Percentiles rank a stretch among this genome's conserved stretches.
These are phyloP conservation scores for Platysternon megacephalum DNA, from an alignment of 2,113 vertebrate species.

Conservation along the genomic window DNA sequence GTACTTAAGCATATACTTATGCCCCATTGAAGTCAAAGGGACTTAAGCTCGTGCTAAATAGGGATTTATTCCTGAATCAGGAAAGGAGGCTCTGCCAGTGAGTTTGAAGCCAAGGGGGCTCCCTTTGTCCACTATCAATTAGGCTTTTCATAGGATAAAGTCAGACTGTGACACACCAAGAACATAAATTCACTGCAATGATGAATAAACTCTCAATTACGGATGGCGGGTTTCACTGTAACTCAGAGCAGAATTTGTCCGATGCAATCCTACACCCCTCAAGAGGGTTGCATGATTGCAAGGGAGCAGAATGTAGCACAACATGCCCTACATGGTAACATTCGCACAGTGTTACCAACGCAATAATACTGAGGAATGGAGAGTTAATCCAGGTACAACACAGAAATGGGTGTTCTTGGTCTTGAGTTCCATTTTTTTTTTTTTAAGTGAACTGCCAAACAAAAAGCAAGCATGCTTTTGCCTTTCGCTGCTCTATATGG, in stretches of 20 bases:
- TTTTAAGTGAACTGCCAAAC: not conserved
- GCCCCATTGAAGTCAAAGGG: not conserved
- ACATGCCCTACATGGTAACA: not conserved
- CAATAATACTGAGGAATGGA: fast-evolving
- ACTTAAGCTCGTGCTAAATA: not conserved
- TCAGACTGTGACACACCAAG: not conserved
- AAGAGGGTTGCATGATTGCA: not conserved
- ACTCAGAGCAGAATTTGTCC: not conserved
- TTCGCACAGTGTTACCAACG: not conserved
- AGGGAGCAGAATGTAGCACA: fast-evolving
- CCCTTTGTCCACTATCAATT: fast-evolving
- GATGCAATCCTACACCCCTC: not conserved
- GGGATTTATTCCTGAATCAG: not conserved
- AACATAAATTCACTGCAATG: not conserved
- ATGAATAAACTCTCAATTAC: not conserved
- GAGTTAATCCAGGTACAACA: not conserved
- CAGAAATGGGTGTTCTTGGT: not conserved
- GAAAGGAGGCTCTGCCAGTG: not conserved
- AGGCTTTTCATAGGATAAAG: not conserved
- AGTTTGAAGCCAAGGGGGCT: fast-evolving
- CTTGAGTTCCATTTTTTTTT: not conserved
- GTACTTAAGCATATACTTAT: not conserved
- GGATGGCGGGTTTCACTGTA: not conserved
- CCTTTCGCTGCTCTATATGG: not conserved
- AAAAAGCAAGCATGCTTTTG: not conserved